Evolutionary conservation across 2,888 invertebrate species (phyloP).

Genomic region (Chloromyia formosa): DNA sequence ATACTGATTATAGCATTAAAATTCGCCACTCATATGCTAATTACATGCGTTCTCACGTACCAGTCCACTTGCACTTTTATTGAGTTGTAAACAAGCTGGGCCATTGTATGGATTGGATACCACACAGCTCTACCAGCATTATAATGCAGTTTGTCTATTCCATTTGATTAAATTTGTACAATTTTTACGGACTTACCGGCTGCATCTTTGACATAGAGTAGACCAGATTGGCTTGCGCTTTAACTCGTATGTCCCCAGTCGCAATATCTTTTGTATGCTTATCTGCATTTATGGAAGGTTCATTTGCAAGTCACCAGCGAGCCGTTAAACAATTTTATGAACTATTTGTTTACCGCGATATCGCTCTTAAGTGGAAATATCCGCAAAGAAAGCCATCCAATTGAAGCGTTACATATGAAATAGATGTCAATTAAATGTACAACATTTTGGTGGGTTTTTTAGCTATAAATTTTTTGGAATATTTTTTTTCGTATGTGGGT

Average conservation of each 20-base stretch:
- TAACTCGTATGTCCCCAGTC: too few relatives aligned
- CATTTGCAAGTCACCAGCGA: neutral
- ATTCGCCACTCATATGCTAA: constrained; percentile 7
- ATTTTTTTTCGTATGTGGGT: too few relatives aligned
- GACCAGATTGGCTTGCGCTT: too few relatives aligned
- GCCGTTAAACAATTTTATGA: constrained; percentile 7
- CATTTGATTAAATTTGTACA: too few relatives aligned
- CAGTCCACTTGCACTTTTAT: constrained; percentile 28
- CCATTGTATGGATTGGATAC: too few relatives aligned
- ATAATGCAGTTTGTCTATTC: too few relatives aligned
- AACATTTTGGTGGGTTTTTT: neutral
- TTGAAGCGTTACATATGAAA: constrained; percentile 17
- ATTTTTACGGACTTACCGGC: too few relatives aligned
- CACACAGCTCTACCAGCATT: too few relatives aligned
- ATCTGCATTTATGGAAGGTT: too few relatives aligned
- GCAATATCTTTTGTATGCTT: too few relatives aligned
- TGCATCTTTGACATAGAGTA: too few relatives aligned
- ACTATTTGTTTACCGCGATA: neutral
- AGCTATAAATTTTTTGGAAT: neutral
- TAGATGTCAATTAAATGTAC: constrained; percentile 21
- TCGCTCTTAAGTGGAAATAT: constrained; percentile 20
- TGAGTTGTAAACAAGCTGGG: neutral
- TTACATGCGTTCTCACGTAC: constrained; percentile 20
- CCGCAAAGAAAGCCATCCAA: constrained; percentile 26
- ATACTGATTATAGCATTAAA: neutral